Conservation (phyloP, 2,888 invertebrate species). For the Pteria penguin region DNA sequence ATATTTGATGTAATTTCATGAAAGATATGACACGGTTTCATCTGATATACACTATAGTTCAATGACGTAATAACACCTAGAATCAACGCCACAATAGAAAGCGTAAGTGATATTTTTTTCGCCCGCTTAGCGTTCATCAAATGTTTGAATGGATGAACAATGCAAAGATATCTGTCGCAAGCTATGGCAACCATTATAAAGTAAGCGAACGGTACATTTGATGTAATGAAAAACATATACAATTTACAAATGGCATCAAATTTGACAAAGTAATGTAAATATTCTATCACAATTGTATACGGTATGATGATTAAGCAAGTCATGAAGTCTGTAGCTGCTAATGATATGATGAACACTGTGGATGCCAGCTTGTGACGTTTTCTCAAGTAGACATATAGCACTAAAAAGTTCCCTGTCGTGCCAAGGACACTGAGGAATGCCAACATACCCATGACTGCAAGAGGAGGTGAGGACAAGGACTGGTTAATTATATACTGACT, state of each 20-base stretch:
- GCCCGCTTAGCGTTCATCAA: constrained; percentile 64
- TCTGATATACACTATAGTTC: constrained; percentile 61
- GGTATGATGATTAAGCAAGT: constrained; percentile 72
- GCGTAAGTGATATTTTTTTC: constrained; percentile 53
- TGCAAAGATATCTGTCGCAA: constrained; percentile 73
- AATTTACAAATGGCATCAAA: constrained; percentile 70
- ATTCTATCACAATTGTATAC: constrained; percentile 68
- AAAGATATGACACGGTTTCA: too few species aligned
- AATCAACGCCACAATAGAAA: constrained; percentile 53
- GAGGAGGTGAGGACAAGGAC: not conserved
- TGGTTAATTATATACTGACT: too few species aligned
- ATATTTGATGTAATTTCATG: too few species aligned
- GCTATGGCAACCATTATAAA: constrained; percentile 76
- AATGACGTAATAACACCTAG: constrained; percentile 66
- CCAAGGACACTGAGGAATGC: constrained; percentile 72
- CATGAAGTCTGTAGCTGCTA: constrained; percentile 71
- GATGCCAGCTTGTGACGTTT: constrained; percentile 71
- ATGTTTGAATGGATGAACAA: constrained; percentile 74
- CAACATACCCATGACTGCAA: constrained; percentile 64
- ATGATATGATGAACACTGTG: constrained; percentile 71
- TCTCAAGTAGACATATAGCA: constrained; percentile 74
- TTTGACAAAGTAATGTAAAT: constrained; percentile 55
- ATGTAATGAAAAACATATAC: constrained; percentile 75
- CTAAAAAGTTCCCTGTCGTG: constrained; percentile 74
- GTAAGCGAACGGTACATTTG: constrained; percentile 74